Percentiles rank a stretch among this genome's conserved stretches.
These are phyloP conservation scores for Phthorimaea operculella DNA, from an alignment of 1,140 invertebrate genomes.

Conservation along the genomic window DNA sequence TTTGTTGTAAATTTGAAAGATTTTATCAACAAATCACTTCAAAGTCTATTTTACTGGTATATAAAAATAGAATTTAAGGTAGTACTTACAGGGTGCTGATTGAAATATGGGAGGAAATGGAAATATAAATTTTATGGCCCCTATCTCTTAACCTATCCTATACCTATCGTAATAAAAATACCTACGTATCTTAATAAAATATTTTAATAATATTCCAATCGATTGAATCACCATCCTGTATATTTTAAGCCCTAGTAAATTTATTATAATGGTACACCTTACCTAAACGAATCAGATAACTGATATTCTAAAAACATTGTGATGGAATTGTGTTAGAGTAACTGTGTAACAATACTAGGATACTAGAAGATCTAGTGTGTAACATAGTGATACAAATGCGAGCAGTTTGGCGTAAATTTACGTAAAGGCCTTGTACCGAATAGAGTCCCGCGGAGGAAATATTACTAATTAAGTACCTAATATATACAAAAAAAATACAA, in stretches of 20 bases:
- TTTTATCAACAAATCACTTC: conserved; percentile 63
- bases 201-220: background rate
- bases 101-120: background rate
- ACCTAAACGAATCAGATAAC: conserved; percentile 57
- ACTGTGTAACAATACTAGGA: conserved; percentile 38
- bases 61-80: conserved; percentile 10
- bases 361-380: conserved; percentile 7
- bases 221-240: background rate
- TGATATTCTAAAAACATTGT: conserved; percentile 67
- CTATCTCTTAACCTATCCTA: no score
- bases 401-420: background rate
- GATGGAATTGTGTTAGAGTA: conserved; percentile 64
- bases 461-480: no score
- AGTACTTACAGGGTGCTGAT: background rate
- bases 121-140: background rate
- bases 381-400: background rate
- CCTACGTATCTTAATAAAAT: background rate
- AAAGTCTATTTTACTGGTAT: conserved; percentile 56
- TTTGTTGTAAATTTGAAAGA: conserved; percentile 58
- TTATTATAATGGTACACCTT: conserved; percentile 20
- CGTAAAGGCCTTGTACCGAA: no score
- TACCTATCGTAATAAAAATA: no score
- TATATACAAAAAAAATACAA: no score
- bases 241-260: conserved; percentile 12
- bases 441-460: no score